These are phyloP conservation scores for Taenaris catops DNA, from an alignment of 2,888 invertebrate species.

Conservation along the genomic window DNA sequence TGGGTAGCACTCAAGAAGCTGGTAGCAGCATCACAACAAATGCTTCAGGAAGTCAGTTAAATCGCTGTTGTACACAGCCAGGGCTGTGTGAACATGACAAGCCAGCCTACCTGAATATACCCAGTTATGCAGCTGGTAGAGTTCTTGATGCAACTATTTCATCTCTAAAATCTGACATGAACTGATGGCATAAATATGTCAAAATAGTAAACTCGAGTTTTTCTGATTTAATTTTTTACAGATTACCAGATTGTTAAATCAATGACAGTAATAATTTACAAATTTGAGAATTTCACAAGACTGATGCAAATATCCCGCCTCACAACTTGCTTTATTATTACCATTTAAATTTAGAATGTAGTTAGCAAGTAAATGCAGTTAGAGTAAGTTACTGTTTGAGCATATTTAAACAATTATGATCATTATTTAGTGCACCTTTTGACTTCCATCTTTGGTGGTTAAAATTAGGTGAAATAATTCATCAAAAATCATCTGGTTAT, in stretches of 20 bases:
- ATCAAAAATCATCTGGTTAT: no score
- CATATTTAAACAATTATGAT: slow-evolving; percentile 42
- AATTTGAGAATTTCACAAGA: slow-evolving; percentile 77
- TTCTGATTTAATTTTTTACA: slow-evolving; percentile 50
- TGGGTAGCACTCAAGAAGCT: slow-evolving; percentile 48
- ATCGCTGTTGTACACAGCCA: slow-evolving; percentile 68
- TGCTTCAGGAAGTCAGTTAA: slow-evolving; percentile 36
- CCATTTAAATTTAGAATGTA: slow-evolving; percentile 73
- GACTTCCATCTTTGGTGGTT: no score
- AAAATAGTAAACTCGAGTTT: slow-evolving; percentile 25
- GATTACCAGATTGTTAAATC: slow-evolving; percentile 71
- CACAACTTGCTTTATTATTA: slow-evolving; percentile 80
- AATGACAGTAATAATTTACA: slow-evolving; percentile 72
- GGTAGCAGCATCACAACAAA: slow-evolving; percentile 40
- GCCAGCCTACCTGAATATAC: slow-evolving; percentile 73
- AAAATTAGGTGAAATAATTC: no score
- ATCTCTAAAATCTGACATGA: slow-evolving; percentile 70
- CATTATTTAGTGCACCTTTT: no score
- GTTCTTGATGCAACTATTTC: slow-evolving; percentile 70
- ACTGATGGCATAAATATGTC: slow-evolving; percentile 46
- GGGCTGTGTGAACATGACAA: slow-evolving; percentile 76
- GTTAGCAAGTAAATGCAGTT: slow-evolving; percentile 57
- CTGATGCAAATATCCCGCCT: slow-evolving; percentile 81
- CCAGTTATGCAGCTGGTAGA: slow-evolving; percentile 67
- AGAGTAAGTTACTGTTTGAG: slow-evolving; percentile 54